Base-by-base conservation (phyloP, 2,888 invertebrate genomes). In the Thereva unica region DNA sequence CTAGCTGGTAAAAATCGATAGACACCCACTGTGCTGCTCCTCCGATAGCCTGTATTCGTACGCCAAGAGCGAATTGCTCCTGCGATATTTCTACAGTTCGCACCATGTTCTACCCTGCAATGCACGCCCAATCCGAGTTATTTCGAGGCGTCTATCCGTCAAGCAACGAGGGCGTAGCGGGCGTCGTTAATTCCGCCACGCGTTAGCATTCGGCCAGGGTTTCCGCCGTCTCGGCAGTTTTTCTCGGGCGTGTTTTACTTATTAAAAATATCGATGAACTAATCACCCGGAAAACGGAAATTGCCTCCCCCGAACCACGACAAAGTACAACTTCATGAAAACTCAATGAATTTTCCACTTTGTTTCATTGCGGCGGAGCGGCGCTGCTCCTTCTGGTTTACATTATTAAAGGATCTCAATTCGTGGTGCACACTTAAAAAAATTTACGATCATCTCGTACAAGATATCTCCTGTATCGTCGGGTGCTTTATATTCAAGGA, bases 371-470 rank as follows among this genome's bases (percentile, higher is more conserved):
- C 61, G 61, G 61, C 9, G 50, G 37, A 50, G 40, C 61, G 40
- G 35, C 50, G 50, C 49, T 23, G 35, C 10, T 59, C 61, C 12
- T 49, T 41, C 61, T 50, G 23, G 23, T 38, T 61, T 61, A 61
- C 61, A 61, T 61, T 61, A 61, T 61, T 61, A 61, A 61, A 50
- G 57, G 50, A 50, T 61, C 61, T 61, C 61, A 50, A 61, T 61
- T 61, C 61, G 61, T 61, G 61, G 61, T 40, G 41, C 50, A 61
- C 61, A 61, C 61, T 61, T 61, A 61, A 61, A 61, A 61, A 61
- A 50, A 61, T 61, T 61, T 61, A 61, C 61, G 61, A 61, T 61
- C 61, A 61, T 61, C 61, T 50, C 61, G 23, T 61, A 40, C 61
- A 61, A 61, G 61, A 61, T 61, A 61, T 61, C 47, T 37, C 50